These are phyloP conservation scores for Stratiomys singularior DNA, from an alignment of 2,888 invertebrate species.

Conservation along the genomic window DNA sequence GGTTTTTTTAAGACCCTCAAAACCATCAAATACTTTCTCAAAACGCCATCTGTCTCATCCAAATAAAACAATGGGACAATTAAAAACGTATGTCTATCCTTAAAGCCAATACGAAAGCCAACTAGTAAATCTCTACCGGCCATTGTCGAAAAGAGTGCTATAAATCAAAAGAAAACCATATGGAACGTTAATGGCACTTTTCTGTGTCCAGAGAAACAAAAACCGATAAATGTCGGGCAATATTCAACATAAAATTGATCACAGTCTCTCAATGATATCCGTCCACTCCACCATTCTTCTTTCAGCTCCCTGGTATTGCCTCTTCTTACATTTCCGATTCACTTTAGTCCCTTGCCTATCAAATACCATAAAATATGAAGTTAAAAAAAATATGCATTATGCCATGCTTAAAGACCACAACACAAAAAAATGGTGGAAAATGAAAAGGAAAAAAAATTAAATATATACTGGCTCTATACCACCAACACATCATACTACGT, in stretches of 20 bases:
- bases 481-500: background rate
- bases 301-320: background rate
- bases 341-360: background rate
- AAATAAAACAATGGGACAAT: no score
- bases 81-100: no score
- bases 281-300: background rate
- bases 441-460: no score
- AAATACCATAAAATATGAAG: constrained; percentile 25
- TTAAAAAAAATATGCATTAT: constrained; percentile 1
- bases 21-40: no score
- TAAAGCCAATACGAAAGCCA: no score
- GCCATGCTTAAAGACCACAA: background rate
- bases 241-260: constrained; percentile 38
- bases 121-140: no score
- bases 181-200: constrained; percentile 15
- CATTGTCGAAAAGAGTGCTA: no score
- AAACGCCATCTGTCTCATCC: no score
- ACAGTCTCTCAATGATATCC: background rate
- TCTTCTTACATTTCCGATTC: background rate
- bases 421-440: background rate
- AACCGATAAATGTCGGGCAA: constrained; percentile 29
- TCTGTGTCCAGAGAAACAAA: background rate
- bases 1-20: no score
- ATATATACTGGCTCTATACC: background rate
- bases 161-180: no score